phyloP scores from a whole-genome alignment of 2,888 invertebrate genomes.

The Parelbella ahira region DNA sequence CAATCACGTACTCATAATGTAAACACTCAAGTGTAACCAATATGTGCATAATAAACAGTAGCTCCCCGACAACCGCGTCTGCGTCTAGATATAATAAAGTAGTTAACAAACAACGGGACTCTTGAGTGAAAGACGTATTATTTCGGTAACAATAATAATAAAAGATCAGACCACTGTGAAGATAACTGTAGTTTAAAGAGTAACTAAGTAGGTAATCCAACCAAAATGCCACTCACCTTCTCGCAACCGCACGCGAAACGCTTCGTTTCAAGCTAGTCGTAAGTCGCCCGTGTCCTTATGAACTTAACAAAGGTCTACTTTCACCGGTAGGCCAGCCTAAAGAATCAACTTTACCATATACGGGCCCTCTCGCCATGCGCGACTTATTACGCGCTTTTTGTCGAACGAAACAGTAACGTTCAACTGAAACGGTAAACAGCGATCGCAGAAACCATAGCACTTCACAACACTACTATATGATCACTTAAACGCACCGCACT shows the following conservation, averaged over 20 bases:
- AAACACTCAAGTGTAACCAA: conserved; percentile 20
- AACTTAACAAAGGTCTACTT: conserved; percentile 78
- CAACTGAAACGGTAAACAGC: conserved; percentile 70
- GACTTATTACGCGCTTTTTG: conserved; percentile 66
- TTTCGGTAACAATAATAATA: conserved; percentile 37
- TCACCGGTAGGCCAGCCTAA: conserved; percentile 64
- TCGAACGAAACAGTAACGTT: conserved; percentile 75
- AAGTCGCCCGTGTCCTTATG: conserved; percentile 71
- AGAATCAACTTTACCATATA: conserved; percentile 67
- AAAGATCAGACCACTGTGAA: conserved; percentile 36
- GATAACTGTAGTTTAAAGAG: conserved; percentile 57
- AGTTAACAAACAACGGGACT: conserved; percentile 24
- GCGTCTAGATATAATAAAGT: conserved; percentile 2
- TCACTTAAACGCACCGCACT: conserved; percentile 64
- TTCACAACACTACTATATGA: conserved; percentile 43
- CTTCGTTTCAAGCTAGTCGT: conserved; percentile 65
- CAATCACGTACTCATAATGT: conserved; percentile 5
- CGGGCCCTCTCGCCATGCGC: conserved; percentile 62
- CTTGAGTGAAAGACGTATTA: conserved; percentile 26
- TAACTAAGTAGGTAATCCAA: conserved; percentile 57
- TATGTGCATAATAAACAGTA: conserved; percentile 22
- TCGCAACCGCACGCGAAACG: conserved; percentile 67
- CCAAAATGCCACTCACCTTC: conserved; percentile 67
- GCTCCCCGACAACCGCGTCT: conserved; percentile 12
- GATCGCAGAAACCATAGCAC: conserved; percentile 63